These are phyloP conservation scores for Burhinus oedicnemus DNA, from an alignment of 2,113 vertebrate genomes.

Conservation along the genomic window DNA sequence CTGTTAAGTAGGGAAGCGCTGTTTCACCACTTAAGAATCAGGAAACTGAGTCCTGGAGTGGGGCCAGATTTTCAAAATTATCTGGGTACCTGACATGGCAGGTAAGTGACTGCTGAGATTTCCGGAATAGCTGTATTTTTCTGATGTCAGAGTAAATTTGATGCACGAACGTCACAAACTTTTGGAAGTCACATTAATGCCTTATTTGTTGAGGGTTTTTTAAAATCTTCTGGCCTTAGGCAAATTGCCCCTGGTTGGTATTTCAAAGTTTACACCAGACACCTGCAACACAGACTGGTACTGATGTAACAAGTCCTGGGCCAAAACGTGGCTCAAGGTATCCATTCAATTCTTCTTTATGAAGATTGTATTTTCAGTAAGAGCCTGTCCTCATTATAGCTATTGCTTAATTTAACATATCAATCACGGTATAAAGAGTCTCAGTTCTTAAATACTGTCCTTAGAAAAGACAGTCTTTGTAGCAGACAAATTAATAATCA, in stretches of 20 bases:
- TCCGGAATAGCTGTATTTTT: background rate
- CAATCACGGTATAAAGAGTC: background rate
- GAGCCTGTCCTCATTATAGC: background rate
- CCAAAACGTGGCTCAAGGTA: background rate
- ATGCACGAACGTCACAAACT: background rate
- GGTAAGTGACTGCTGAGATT: background rate
- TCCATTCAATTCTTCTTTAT: too few species aligned
- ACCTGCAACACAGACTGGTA: background rate
- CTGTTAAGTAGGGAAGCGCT: background rate
- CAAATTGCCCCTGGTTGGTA: background rate
- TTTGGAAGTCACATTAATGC: background rate
- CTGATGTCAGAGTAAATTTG: background rate
- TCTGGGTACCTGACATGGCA: background rate
- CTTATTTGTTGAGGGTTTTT: background rate
- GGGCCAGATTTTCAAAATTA: background rate
- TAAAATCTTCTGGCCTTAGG: background rate
- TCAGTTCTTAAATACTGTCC: background rate
- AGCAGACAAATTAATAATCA: background rate
- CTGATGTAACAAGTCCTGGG: background rate
- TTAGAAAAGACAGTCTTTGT: background rate
- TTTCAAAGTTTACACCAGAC: background rate
- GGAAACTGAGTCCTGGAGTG: background rate
- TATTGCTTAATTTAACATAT: background rate
- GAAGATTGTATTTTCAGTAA: background rate
- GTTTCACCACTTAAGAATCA: background rate